Base-by-base conservation (phyloP, 2,797 vertebrate genomes). In the Picus viridis region DNA sequence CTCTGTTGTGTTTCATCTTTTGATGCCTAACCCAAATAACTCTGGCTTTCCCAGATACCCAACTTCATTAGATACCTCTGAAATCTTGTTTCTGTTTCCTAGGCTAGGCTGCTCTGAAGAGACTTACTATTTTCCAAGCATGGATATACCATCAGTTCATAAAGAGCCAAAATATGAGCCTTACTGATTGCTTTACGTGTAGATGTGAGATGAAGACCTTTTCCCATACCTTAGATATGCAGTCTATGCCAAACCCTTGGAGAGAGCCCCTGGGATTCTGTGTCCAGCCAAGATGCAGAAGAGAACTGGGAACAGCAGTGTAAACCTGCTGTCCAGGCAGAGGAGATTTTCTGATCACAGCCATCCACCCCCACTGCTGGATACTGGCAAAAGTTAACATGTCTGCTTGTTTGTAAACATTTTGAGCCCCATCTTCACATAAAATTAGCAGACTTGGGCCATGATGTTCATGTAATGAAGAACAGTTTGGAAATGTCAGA, bases 401-500 rank as follows among this genome's bases (percentile, higher is more conserved):
- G 24, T 30, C 58, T 80, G 65, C 45, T 73, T 67, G 32, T 54
- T 22, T 16, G 54, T 34, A 57, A 79, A 56, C 73, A 26, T 90
- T 88, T 83, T 47, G 36, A 94, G 87, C 41, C 26, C 69, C 59
- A 13, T 89, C 88, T 91, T 88, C 88, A 94, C 83, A 83, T 77
- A 69, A 80, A 72, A 65, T 70, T 74, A 82, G 58, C 34, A 16
- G 84, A 59, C 73, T 61, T 34, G 24, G 86, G 73, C 78, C 77
- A 13, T 29, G 88, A 65, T 43, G 68, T 57, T 67, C 73, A 34
- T 17, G 63, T 47, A 86, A 29, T 65, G 85, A 71, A 81, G 84
- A 92, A 36, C 22, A 78, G 84, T 76, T 71, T 80, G 90, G 87
- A 93, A 92, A 93, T 87, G 92, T 95, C 93, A 95, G 82, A 92